Evolutionary conservation across 2,888 invertebrate genomes (phyloP), one percentile per base, ranked within the genome.

Genomic region (Coecobrya sp.): DNA sequence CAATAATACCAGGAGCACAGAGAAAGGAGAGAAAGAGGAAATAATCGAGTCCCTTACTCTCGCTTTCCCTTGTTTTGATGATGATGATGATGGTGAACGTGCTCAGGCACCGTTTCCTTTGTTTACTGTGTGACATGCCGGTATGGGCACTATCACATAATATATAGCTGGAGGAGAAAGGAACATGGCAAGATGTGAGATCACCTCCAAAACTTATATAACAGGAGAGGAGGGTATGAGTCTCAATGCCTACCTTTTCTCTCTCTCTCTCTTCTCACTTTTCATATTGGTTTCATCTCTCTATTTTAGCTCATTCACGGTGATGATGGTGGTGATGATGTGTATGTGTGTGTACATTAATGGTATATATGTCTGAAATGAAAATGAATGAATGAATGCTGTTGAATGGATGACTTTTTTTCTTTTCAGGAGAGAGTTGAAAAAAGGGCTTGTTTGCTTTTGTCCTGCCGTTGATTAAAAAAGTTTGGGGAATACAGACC

Each of bases 111-210:
- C 49, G 19, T 76, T 76, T 76, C 76, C 49, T 76, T 76, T 76
- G 76, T 76, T 76, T 76, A 49, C 76, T 76, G 45, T 45, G 76
- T 76, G 76, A 76, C 49, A 76, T 49, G 76, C 76, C 76, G 76
- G 76, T 76, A 76, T 42, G 76, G 22, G 10, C 25, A 2, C n/a
- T 73, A 49, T 76, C 49, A 76, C 0, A 22, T 42, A 65, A 65
- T 73, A 19, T 36, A 49, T 49, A 25, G 76, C 49, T 25, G 10
- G 25, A 76, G 42, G 76, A 76, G 3, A 49, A 76, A 45, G 45
- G 76, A 76, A 42, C 49, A 45, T 16, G 76, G 19, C n/a, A n/a
- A 22, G 76, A 76, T 10, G 76, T 19, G 49, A 49, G 76, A 76
- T 76, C 76, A 76, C n/a, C 70, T 22, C 42, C 42, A 73, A 19